Base-by-base conservation (phyloP, 2,888 invertebrate genomes). In the Ectropis crepuscularia region DNA sequence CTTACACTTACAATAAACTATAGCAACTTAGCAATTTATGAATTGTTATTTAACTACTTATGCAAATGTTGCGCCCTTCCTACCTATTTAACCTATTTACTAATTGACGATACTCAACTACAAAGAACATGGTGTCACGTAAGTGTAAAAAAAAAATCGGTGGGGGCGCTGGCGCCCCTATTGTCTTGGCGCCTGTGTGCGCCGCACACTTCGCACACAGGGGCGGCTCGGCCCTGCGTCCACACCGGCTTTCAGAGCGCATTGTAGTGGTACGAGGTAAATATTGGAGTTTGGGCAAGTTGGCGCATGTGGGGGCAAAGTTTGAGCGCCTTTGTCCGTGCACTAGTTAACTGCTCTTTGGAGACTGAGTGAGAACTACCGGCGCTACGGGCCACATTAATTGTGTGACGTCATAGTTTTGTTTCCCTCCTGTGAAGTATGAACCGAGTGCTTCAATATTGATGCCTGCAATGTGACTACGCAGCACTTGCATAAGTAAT, bases 291-390 rank as follows among this genome's bases (percentile, higher is more conserved):
- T 62, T 10, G 54, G n/a, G 6, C 45, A 11, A n/a, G 47, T 12
- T 16, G 47, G 42, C 57, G 48, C 47, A 39, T 41, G 12, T 36
- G 7, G 28, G 49, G 12, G 36, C 65, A 76, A 85, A 83, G 76
- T 87, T 85, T 83, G 79, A 76, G 70, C 63, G 62, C 74, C 79
- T 55, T 74, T 77, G 81, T 68, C 74, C 69, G 67, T 65, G 77
- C 77, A 78, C 78, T 64, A 72, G 70, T 72, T 75, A 78, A 79
- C 76, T 76, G 74, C 79, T 73, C 78, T 70, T 71, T 57, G 63
- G 80, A 60, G 72, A 70, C 46, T 59, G 53, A 57, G 55, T 36
- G 54, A 45, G 49, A 37, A 41, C 45, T 63, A 10, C 48, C 39
- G 11, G 48, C 12, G 37, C 11, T 41, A 43, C 37, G 12, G n/a